Evolutionary conservation across 2,888 invertebrate species (phyloP), one percentile per base, ranked within the genome.

Genomic region (Troides aeacus): DNA sequence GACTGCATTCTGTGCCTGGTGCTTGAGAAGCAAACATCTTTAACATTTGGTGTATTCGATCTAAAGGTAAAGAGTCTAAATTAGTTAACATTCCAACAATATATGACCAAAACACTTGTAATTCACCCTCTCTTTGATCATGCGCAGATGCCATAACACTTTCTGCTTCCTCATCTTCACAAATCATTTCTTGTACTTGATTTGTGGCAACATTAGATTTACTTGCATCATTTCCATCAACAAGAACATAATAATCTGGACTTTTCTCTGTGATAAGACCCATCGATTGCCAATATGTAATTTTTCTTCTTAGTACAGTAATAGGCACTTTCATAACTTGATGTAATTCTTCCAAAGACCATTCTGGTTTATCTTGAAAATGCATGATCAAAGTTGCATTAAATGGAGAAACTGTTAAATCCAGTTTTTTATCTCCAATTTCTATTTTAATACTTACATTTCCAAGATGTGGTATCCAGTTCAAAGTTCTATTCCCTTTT

Each of bases 81-180:
- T 99, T 99, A 17, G 98, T 98, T 70, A 99, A 89, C 99, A 99
- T 99, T 23, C 98, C 99, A 62, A 98, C 97, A 78, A 99, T 98
- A 81, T 99, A 99, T 0, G 98, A 97, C 99, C 99, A 99, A 86
- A 98, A 98, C 64, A 95, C 95, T 93, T 98, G 98, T 70, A 98
- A 91, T 84, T 99, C 98, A 77, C 98, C 98, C 88, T 98, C 98
- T 71, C 98, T 93, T 85, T 98, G 98, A 83, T 98, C 98, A 84
- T 97, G 97, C 1, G 97, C 96, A 24, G 98, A 98, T 1, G 98
- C 98, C 97, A 98, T 97, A 0, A 97, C 98, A 83, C 98, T 98
- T 87, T 98, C 98, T 0, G 95, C 93, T 85, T 98, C 98, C 78
- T 97, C 98, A 84, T 98, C 98, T 77, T 97, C 97, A 74, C 96